Percentiles rank a stretch among this genome's conserved stretches.
These are phyloP conservation scores for Tachyglossus aculeatus DNA, from an alignment of 2,797 vertebrate genomes.

Conservation along the genomic window DNA sequence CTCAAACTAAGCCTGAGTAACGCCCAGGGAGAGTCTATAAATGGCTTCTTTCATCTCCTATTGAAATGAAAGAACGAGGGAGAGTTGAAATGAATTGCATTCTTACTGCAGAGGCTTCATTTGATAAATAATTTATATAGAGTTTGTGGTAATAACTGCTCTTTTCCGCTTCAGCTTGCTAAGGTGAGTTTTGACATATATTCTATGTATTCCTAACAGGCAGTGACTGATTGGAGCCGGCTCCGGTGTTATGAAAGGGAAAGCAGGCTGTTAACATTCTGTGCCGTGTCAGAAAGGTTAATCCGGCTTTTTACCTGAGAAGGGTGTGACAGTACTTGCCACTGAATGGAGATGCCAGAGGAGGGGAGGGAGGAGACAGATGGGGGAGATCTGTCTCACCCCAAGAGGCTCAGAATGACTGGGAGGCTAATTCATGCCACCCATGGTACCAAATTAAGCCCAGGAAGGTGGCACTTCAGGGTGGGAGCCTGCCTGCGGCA, in stretches of 20 bases:
- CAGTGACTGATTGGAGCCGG: constrained; percentile 39
- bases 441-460: neutral
- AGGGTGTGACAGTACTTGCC: neutral
- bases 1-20: constrained; percentile 15
- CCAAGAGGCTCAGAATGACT: neutral
- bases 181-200: constrained; percentile 63
- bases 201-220: constrained; percentile 53
- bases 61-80: constrained; percentile 49
- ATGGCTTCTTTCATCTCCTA: constrained; percentile 53
- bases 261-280: constrained; percentile 45
- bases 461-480: neutral
- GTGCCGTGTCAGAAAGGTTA: constrained; percentile 52
- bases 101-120: constrained; percentile 72
- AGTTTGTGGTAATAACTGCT: constrained; percentile 70
- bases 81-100: constrained; percentile 61
- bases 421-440: accelerated
- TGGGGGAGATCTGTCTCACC: neutral
- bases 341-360: neutral
- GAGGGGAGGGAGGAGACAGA: neutral
- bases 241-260: constrained; percentile 33
- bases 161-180: constrained; percentile 46
- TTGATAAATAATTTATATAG: constrained; percentile 79
- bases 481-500: neutral
- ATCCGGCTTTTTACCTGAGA: constrained; percentile 41
- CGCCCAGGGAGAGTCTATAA: constrained; percentile 44